Evolutionary conservation across 1,140 invertebrate genomes (phyloP), one percentile per base, ranked within the genome.

Genomic region (Metaphire vulgaris): DNA sequence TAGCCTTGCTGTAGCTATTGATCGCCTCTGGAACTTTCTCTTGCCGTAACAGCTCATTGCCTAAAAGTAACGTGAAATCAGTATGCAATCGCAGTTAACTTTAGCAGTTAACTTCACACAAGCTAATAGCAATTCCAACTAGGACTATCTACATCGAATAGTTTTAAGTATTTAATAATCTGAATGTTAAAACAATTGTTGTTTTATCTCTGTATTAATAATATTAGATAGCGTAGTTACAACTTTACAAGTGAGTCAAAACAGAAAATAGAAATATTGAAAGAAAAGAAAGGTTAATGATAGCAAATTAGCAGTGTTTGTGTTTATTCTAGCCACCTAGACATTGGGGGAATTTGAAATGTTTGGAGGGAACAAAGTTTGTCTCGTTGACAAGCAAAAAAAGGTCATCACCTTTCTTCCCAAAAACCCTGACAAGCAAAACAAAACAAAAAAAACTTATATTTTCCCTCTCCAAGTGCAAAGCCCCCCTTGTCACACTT

Each of bases 21-120:
- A 77, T n/a, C 2, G 76, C 76, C 56, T 77, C 76, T 56, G 31
- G 31, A 34, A 33, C 32, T 29, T 76, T 34, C 56, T 76, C 75
- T 31, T 76, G 15, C 69, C 41, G 71, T 68, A 76, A 72, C 28
- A 70, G 56, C n/a, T 71, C 69, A 76, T 76, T 76, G 2, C 75
- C 56, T 56, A 56, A 6, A 56, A 56, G 6, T 12, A 21, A 56
- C 6, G 6, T 56, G 6, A 21, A 21, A 56, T 21, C 41, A 56
- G 41, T 56, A 56, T 6, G 21, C 21, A 12, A 56, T 56, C 21
- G 6, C 41, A 12, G 21, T 56, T 12, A 56, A 12, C 21, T 12
- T 56, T 21, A 56, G 6, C 21, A 56, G 21, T 6, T 6, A 56
- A 21, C 21, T 56, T 56, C 21, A 6, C 6, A 12, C 6, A 12